Conservation (phyloP, 2,113 vertebrate species). For the Notarius quadriscutis region DNA sequence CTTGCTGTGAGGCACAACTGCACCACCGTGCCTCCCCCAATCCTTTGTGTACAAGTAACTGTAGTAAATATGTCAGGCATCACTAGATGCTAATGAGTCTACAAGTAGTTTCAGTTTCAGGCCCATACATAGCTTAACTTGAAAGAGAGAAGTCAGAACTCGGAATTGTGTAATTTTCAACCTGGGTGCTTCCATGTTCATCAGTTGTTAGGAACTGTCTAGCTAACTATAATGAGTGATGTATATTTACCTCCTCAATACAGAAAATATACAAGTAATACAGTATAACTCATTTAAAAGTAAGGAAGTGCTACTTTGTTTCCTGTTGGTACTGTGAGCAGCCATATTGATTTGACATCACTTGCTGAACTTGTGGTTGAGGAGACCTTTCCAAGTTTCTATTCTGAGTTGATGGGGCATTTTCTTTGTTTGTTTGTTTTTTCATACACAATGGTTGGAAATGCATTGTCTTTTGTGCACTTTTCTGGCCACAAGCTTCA, state of each 20-base stretch:
- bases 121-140: too few relatives aligned
- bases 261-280: too few relatives aligned
- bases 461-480: not conserved
- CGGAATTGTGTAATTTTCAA: not conserved
- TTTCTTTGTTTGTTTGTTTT: not conserved
- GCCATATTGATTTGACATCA: not conserved
- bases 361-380: not conserved
- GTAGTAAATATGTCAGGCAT: too few relatives aligned
- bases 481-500: not conserved
- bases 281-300: not conserved
- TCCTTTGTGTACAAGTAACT: too few relatives aligned
- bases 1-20: too few relatives aligned
- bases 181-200: not conserved
- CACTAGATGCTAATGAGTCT: too few relatives aligned
- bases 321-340: not conserved
- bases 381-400: not conserved
- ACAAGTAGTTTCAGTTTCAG: too few relatives aligned
- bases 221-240: not conserved
- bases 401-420: not conserved
- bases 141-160: too few relatives aligned
- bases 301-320: not conserved
- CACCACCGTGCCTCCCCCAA: too few relatives aligned
- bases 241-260: too few relatives aligned
- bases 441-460: not conserved
- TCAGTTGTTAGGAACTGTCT: not conserved